phyloP scores from a whole-genome alignment of 2,797 vertebrate genomes.

The Manis crassicaudata region DNA sequence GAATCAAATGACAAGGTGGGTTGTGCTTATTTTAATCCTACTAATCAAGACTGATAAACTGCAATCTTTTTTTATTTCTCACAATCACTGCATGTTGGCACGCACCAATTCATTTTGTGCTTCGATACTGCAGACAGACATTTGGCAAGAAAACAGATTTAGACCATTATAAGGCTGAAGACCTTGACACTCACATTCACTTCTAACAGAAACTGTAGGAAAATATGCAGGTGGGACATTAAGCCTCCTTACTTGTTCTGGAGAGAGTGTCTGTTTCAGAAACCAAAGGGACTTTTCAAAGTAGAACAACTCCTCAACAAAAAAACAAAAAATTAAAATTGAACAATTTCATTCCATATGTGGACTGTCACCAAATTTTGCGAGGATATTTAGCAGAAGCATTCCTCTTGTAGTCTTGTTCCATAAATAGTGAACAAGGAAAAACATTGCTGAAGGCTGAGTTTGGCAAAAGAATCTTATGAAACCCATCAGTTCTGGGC shows the following conservation, averaged over 20 bases:
- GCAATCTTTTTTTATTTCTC: neutral
- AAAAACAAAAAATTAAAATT: neutral
- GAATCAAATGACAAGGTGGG: neutral
- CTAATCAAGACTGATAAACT: neutral
- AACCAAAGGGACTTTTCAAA: constrained; percentile 36
- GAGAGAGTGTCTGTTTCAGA: neutral
- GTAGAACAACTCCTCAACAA: constrained; percentile 2
- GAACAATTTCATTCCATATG: constrained; percentile 24
- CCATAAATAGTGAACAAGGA: constrained; percentile 7
- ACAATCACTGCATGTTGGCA: neutral
- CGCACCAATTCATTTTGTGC: neutral
- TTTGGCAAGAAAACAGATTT: neutral
- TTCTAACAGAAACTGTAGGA: neutral
- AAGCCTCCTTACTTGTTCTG: neutral
- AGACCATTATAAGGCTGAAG: neutral
- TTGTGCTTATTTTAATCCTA: neutral
- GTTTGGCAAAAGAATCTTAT: constrained; percentile 36
- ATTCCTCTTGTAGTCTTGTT: constrained; percentile 28
- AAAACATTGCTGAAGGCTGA: constrained; percentile 45
- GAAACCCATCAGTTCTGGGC: neutral
- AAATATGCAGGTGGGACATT: neutral
- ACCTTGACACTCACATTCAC: neutral
- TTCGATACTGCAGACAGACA: neutral
- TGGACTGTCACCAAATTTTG: neutral
- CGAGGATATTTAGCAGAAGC: constrained; percentile 37